A percentile compares a stretch with the other conserved stretches of the same genome.
These are phyloP conservation scores for Meandrina meandrites DNA, from an alignment of 92 coral and sea anemone species.

Conservation along the genomic window DNA sequence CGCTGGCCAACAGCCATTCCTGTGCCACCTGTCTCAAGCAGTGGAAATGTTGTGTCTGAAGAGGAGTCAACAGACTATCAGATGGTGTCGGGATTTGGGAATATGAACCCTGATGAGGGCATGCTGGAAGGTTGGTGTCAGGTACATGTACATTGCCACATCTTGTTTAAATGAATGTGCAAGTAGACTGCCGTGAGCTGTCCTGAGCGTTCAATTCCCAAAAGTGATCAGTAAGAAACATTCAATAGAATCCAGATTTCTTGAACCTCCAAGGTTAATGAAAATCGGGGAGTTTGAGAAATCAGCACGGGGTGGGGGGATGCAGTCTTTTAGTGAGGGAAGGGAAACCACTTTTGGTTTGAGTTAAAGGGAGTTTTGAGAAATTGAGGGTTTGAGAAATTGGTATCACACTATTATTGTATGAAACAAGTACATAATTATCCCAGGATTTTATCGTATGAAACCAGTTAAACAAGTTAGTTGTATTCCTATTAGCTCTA, in stretches of 20 bases:
- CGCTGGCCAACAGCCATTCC: conserved; percentile 64
- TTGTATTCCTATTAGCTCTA: background rate
- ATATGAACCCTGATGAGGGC: conserved; percentile 75
- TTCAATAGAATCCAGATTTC: too few species aligned
- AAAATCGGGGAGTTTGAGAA: too few species aligned
- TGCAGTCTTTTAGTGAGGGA: too few species aligned
- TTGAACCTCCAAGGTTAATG: too few species aligned
- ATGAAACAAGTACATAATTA: background rate
- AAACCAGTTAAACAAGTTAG: background rate
- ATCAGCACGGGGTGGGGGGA: too few species aligned
- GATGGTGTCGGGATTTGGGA: conserved; percentile 78
- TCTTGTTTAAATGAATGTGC: background rate
- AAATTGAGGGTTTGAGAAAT: too few species aligned
- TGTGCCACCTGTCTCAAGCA: conserved; percentile 40
- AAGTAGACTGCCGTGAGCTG: background rate
- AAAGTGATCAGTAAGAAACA: background rate
- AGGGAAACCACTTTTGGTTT: too few species aligned
- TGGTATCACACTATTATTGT: background rate
- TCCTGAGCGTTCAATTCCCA: background rate
- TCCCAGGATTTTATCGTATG: background rate
- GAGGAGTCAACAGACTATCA: conserved; percentile 74
- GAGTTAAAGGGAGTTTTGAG: too few species aligned
- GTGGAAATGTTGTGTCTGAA: conserved; percentile 42
- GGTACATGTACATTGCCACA: conserved; percentile 11
- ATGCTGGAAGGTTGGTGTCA: conserved; percentile 78